phyloP scores from a whole-genome alignment of 2,797 vertebrate genomes.

The Halcyon chelicuti region DNA sequence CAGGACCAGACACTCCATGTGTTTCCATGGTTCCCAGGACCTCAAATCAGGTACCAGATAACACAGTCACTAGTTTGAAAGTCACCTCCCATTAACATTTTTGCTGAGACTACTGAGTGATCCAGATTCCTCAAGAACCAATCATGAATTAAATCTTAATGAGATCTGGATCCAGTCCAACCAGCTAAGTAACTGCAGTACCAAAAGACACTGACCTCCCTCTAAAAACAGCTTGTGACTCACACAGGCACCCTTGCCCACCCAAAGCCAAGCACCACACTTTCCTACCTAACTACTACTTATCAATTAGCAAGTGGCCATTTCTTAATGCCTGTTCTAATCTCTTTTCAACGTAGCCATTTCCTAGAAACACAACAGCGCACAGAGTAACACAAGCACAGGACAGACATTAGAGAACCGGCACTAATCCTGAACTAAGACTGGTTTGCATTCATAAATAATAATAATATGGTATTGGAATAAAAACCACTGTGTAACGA shows the following conservation, averaged over 20 bases:
- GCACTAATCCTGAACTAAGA: slow-evolving; percentile 21
- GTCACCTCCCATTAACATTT: not conserved
- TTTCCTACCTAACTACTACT: not conserved
- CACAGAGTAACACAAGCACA: not conserved
- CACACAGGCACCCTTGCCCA: not conserved
- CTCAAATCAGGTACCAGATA: not conserved
- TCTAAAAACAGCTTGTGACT: slow-evolving; percentile 13
- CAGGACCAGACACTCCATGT: fast-evolving
- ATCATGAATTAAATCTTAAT: slow-evolving; percentile 41
- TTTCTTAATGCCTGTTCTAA: not conserved
- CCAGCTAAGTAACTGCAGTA: slow-evolving; percentile 23
- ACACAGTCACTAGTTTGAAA: not conserved
- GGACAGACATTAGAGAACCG: not conserved
- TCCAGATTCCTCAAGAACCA: slow-evolving; percentile 12
- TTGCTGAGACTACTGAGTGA: slow-evolving; percentile 23
- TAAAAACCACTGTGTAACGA: not conserved
- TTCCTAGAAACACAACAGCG: not conserved
- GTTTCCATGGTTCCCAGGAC: not conserved
- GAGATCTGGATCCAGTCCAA: slow-evolving; percentile 40
- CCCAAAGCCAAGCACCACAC: not conserved
- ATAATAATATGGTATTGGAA: not conserved
- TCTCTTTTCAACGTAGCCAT: not conserved
- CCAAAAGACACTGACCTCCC: slow-evolving; percentile 9
- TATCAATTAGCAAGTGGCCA: not conserved
- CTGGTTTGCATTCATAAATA: slow-evolving; percentile 29